Evolutionary conservation across 2,888 invertebrate species (phyloP).

Genomic region (Cephus spinipes): DNA sequence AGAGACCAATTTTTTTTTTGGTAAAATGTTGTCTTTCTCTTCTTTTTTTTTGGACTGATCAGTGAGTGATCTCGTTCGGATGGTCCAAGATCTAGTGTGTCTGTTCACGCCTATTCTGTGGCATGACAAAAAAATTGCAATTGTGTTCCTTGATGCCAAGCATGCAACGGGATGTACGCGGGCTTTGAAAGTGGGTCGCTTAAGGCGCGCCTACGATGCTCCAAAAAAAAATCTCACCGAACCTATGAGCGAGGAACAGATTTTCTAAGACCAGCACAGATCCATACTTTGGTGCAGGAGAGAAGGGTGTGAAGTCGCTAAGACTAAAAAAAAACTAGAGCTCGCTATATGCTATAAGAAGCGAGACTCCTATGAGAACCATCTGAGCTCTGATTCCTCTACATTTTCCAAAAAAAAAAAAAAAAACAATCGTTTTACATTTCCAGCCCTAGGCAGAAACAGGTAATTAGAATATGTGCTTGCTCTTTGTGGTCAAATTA

Average conservation of each 20-base stretch:
- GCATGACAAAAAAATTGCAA: conserved; percentile 30
- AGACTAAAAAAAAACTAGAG: conserved; percentile 53
- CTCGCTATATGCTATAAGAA: conserved; percentile 53
- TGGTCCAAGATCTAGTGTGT: not conserved
- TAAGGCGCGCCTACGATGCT: conserved; percentile 50
- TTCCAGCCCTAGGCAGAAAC: conserved; percentile 62
- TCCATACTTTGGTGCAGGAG: conserved; percentile 67
- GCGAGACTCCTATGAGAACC: conserved; percentile 65
- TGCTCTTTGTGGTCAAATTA: conserved; percentile 64
- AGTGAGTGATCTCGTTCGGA: not conserved
- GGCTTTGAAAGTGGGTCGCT: conserved; percentile 45
- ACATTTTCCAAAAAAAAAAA: conserved; percentile 60
- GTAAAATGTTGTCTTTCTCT: not conserved
- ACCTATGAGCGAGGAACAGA: conserved; percentile 51
- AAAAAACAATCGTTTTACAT: conserved; percentile 62
- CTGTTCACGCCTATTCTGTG: not conserved
- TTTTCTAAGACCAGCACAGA: conserved; percentile 60
- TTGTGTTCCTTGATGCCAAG: conserved; percentile 34
- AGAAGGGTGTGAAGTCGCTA: conserved; percentile 64
- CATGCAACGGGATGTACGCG: conserved; percentile 40
- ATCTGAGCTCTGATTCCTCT: conserved; percentile 67
- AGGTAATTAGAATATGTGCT: conserved; percentile 62
- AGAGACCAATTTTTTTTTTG: not conserved
- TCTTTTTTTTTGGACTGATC: not conserved
- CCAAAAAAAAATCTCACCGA: conserved; percentile 41